Evolutionary conservation across 2,113 vertebrate species (phyloP).

Genomic region (Embiotoca jacksoni): DNA sequence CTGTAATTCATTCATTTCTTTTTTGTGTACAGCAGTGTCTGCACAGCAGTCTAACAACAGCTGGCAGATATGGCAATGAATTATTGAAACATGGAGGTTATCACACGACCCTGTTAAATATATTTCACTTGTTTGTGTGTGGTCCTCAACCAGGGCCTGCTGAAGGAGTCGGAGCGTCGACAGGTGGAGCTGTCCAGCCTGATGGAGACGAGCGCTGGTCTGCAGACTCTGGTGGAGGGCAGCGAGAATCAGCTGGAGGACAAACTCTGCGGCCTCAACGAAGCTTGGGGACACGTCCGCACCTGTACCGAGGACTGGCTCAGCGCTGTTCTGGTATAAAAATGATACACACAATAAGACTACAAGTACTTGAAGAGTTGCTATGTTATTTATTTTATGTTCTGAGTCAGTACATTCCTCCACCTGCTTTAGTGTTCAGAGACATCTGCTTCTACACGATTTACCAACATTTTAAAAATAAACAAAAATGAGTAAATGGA

Average conservation of each 20-base stretch:
- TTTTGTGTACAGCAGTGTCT: neutral
- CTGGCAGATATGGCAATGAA: neutral
- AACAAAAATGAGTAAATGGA: neutral
- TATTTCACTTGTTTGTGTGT: neutral
- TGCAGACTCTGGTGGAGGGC: slow-evolving; percentile 91
- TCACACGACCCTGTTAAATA: neutral
- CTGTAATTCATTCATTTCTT: neutral
- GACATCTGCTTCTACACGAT: neutral
- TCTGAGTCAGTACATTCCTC: slow-evolving; percentile 14
- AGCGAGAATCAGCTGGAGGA: slow-evolving; percentile 90
- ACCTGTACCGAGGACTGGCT: slow-evolving; percentile 96
- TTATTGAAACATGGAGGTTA: neutral
- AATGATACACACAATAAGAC: neutral
- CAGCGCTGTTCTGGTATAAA: slow-evolving; percentile 88
- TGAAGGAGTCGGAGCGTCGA: slow-evolving; percentile 92
- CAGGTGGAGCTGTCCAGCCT: slow-evolving; percentile 89
- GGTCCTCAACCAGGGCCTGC: slow-evolving; percentile 84
- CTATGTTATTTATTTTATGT: slow-evolving; percentile 18
- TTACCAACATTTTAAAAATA: neutral
- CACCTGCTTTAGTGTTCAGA: slow-evolving; percentile 20
- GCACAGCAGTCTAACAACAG: neutral
- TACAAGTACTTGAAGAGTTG: slow-evolving; percentile 12
- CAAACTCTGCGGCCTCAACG: slow-evolving; percentile 89
- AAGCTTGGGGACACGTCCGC: slow-evolving; percentile 89
- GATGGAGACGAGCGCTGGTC: slow-evolving; percentile 88